Conservation (phyloP, 2,888 invertebrate genomes). For the Troglohyphantes excavatus region DNA sequence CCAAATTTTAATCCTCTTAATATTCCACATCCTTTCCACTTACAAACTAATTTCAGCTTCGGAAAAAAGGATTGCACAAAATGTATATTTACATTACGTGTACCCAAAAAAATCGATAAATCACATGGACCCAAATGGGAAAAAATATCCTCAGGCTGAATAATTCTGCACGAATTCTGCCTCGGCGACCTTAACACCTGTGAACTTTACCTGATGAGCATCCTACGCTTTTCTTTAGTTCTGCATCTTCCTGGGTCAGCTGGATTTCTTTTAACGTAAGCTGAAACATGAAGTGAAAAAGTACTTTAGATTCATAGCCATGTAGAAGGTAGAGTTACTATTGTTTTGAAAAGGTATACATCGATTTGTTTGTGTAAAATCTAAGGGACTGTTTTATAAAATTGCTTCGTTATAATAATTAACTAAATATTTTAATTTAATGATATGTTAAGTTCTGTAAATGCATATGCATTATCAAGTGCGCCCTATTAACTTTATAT, state of each 20-base stretch:
- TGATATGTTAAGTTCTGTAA: too few species aligned
- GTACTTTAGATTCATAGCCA: not conserved
- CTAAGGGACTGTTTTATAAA: too few species aligned
- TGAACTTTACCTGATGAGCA: conserved; percentile 49
- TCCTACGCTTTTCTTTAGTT: conserved; percentile 28
- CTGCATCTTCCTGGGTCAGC: conserved; percentile 18
- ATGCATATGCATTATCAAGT: too few species aligned
- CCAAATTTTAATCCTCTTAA: too few species aligned
- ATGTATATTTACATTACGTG: not conserved
- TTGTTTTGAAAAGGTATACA: too few species aligned
- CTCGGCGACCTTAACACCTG: conserved; percentile 30
- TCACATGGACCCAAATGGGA: not conserved
- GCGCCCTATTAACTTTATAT: too few species aligned
- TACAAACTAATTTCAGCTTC: not conserved
- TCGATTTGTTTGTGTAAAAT: too few species aligned
- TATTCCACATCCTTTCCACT: not conserved
- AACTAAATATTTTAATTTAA: too few species aligned
- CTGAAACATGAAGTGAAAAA: not conserved
- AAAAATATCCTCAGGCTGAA: conserved; percentile 39
- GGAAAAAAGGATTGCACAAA: not conserved
- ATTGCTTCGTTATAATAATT: too few species aligned
- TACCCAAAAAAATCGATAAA: conserved; percentile 30
- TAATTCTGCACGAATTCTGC: conserved; percentile 16
- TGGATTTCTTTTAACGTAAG: not conserved
- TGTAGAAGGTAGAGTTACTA: too few species aligned